Base-by-base conservation (phyloP, 2,113 vertebrate genomes). In the Lamprologus lemairii region DNA sequence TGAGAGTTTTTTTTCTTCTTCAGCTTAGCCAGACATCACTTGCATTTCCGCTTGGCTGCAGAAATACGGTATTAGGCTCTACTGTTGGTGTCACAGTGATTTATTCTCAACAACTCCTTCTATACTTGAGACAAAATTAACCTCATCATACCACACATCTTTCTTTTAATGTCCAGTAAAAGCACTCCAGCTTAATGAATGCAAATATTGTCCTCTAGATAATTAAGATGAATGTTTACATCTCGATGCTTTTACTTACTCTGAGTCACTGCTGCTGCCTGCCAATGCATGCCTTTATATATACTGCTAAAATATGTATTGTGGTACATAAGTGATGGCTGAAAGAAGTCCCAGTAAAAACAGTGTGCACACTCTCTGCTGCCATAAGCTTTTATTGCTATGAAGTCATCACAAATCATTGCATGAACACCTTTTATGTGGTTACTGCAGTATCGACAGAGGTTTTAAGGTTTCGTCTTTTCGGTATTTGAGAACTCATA, bases 221-320 rank as follows among this genome's bases (percentile, higher is more conserved):
- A 89, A 91, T 95, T 86, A 85, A 85, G 85, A 95, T 78, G 87
- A 82, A 93, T 89, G 86, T 90, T 86, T 87, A 83, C 57, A 85
- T 68, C 80, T 80, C 73, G 63, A 85, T 86, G 86, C 86, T 91
- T 89, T 92, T 86, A 92, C 79, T 37, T 87, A 93, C 86, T 92
- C 68, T 89, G 53, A 78, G 60, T 91, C 87, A 84, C 55, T 87
- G 28, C 68, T 33, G n/a, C 54, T 79, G 85, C 91, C 57, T 83
- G 65, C 84, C 68, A 86, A 75, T 90, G 86, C 28, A 81, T 81
- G 54, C 89, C 42, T 91, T 47, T 81, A 65, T 49, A 60, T 53
- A 19, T n/a, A n/a, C 49, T 81, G 79, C 65, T 86, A 47, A 90
- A 63, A 80, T 63, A 89, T 85, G 85, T 85, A 63, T 84, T 13